These are phyloP conservation scores for Sabatieria punctata DNA, from an alignment of 2,888 invertebrate genomes.

Conservation along the genomic window DNA sequence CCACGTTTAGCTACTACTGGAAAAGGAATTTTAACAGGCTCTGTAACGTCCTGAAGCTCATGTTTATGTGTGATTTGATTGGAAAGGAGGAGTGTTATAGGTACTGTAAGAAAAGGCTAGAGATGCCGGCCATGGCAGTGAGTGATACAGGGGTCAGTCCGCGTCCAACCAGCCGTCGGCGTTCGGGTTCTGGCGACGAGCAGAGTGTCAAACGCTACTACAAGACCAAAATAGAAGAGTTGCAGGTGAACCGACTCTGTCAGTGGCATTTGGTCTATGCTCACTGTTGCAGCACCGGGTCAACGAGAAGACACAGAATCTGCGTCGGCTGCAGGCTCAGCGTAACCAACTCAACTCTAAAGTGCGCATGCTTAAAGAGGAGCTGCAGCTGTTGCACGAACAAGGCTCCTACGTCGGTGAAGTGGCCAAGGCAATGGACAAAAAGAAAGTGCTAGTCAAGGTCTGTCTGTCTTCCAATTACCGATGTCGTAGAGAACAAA, in stretches of 20 bases:
- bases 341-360: slow-evolving; percentile 96
- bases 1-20: too few species aligned
- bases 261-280: slow-evolving; percentile 9
- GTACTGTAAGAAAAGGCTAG: too few species aligned
- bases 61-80: too few species aligned
- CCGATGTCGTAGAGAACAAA: not conserved
- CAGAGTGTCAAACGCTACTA: slow-evolving; percentile 69
- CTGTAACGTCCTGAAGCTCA: too few species aligned
- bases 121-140: too few species aligned
- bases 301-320: slow-evolving; percentile 91
- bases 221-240: slow-evolving; percentile 89
- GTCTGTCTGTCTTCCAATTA: slow-evolving; percentile 21
- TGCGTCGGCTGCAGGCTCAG: slow-evolving; percentile 88
- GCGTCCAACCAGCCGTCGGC: too few species aligned
- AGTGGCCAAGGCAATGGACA: slow-evolving; percentile 99
- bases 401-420: slow-evolving; percentile 99
- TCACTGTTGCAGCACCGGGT: slow-evolving; percentile 50
- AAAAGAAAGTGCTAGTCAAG: slow-evolving; percentile 96
- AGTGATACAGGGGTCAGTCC: too few species aligned
- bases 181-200: too few species aligned
- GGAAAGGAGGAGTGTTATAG: too few species aligned
- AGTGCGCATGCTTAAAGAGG: slow-evolving; percentile 93
- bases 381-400: slow-evolving; percentile 77
- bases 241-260: too few species aligned
- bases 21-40: too few species aligned